Conservation (phyloP, 2,888 invertebrate genomes). For the Iselma pallidipennis region DNA sequence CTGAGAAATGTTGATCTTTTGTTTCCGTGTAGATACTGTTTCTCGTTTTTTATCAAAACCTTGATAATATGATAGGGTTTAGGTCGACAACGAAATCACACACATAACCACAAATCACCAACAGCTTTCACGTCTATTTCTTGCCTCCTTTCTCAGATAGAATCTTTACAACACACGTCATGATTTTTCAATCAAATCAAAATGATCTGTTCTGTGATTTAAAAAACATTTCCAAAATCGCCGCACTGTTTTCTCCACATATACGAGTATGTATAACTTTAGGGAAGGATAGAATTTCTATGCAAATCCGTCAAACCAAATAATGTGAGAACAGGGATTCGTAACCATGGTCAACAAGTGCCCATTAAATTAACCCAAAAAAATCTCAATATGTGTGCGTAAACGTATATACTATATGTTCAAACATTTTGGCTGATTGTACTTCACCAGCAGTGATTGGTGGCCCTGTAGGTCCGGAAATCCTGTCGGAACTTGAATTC, state of each 20-base stretch:
- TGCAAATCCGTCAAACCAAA: no score
- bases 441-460: constrained; percentile 29
- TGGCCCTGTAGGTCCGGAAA: constrained; percentile 36
- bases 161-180: not conserved
- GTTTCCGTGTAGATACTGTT: not conserved
- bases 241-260: no score
- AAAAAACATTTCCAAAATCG: no score
- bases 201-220: not conserved
- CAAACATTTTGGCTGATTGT: constrained; percentile 22
- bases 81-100: not conserved
- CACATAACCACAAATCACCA: not conserved
- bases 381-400: constrained; percentile 10
- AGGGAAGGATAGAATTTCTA: no score
- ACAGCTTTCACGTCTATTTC: not conserved
- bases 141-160: not conserved
- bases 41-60: not conserved
- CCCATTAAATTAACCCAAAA: constrained; percentile 16
- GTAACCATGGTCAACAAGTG: constrained; percentile 20
- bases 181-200: not conserved
- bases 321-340: no score
- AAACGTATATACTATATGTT: no score
- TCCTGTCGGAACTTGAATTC: constrained; percentile 33
- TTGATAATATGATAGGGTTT: not conserved
- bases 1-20: no score
- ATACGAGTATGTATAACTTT: no score